These are phyloP conservation scores for Gymnocephalus cernua DNA, from an alignment of 2,113 vertebrate genomes.

Conservation along the genomic window DNA sequence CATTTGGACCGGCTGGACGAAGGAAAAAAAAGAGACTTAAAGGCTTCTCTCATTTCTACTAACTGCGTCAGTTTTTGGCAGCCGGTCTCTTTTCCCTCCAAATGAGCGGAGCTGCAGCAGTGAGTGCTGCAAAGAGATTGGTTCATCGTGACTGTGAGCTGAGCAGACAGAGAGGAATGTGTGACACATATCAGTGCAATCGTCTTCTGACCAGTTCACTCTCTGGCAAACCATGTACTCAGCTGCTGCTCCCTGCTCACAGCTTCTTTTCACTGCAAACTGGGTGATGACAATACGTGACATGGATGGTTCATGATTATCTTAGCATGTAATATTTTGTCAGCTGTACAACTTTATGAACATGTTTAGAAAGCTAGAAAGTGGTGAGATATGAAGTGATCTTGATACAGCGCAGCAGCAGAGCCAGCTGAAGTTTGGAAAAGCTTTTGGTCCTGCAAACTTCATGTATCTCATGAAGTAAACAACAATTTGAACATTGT, in stretches of 20 bases:
- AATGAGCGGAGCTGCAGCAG: constrained; percentile 48
- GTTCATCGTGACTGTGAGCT: constrained; percentile 38
- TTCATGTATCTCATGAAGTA: background rate
- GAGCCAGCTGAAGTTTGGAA: background rate
- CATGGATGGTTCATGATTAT: background rate
- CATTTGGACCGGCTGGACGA: constrained; percentile 27
- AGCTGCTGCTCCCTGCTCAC: constrained; percentile 1
- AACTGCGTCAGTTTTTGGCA: constrained; percentile 75
- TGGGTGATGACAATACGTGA: background rate
- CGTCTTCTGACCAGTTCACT: constrained; percentile 41
- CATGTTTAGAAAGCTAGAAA: background rate
- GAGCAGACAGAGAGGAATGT: constrained; percentile 75
- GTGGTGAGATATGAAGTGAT: background rate
- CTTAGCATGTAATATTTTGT: background rate
- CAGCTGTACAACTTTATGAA: background rate
- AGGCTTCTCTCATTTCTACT: constrained; percentile 70
- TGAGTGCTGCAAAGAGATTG: constrained; percentile 19
- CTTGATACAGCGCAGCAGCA: background rate
- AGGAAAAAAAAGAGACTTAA: constrained; percentile 33
- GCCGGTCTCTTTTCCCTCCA: constrained; percentile 58
- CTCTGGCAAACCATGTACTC: constrained; percentile 41
- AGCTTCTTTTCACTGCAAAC: background rate
- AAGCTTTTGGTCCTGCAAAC: background rate
- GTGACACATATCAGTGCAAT: constrained; percentile 52
- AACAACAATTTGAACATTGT: background rate